Evolutionary conservation across 2,113 vertebrate species (phyloP).

Genomic region (Megalops atlanticus): DNA sequence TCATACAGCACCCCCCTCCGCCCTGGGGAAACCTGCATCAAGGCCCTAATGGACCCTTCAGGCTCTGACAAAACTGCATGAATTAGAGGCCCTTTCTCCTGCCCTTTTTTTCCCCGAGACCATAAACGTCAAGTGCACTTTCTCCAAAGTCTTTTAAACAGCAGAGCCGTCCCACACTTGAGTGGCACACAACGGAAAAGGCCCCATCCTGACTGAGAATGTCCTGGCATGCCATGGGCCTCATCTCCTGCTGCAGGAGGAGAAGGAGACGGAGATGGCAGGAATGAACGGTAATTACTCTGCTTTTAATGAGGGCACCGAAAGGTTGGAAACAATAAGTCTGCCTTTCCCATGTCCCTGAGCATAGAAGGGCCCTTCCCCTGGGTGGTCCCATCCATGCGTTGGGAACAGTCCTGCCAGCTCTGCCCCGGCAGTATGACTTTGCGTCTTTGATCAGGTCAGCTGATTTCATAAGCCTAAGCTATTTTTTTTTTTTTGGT

Average conservation of each 20-base stretch:
- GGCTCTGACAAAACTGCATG: background rate
- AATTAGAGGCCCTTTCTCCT: background rate
- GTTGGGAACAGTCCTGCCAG: background rate
- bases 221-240: background rate
- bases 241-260: background rate
- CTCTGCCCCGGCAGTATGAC: background rate
- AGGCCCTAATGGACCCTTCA: background rate
- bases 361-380: background rate
- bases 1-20: background rate
- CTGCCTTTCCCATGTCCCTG: conserved; percentile 10
- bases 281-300: conserved; percentile 5
- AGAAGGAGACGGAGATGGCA: background rate
- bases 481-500: no score
- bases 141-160: background rate
- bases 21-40: background rate
- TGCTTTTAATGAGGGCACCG: background rate
- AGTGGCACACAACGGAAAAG: background rate
- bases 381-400: background rate
- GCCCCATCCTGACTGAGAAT: background rate
- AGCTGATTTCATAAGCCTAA: no score
- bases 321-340: background rate
- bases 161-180: background rate
- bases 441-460: background rate
- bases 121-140: background rate
- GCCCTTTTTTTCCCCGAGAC: background rate